A percentile compares a stretch with the other conserved stretches of the same genome.
phyloP scores from a whole-genome alignment of 2,113 vertebrate genomes.

The Leptobrachium ailaonicum region DNA sequence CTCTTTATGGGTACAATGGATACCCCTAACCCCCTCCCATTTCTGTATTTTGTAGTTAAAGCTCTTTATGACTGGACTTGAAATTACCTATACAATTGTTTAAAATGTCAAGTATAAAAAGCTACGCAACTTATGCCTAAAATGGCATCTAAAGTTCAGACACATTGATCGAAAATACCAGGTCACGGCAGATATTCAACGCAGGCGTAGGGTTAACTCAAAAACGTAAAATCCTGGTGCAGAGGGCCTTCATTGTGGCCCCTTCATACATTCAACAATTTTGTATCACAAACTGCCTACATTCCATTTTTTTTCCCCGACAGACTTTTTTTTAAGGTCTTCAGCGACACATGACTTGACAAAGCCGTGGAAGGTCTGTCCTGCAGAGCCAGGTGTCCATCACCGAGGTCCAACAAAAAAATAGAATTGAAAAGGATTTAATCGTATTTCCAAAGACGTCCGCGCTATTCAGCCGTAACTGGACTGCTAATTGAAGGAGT shows the following conservation, averaged over 20 bases:
- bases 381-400: slow-evolving; percentile 53
- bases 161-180: slow-evolving; percentile 8
- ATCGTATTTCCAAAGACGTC: not conserved
- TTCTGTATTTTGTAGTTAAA: too few species aligned
- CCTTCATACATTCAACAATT: too few species aligned
- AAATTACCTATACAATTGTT: not conserved
- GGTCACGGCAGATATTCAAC: not conserved
- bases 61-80: too few species aligned
- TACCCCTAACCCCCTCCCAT: too few species aligned
- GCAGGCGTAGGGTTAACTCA: slow-evolving; percentile 7
- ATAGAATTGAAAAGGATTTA: slow-evolving; percentile 23
- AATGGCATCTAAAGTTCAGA: not conserved
- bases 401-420: slow-evolving; percentile 25
- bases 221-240: slow-evolving; percentile 55
- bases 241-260: too few species aligned
- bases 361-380: slow-evolving; percentile 19
- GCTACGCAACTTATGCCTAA: not conserved
- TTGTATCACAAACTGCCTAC: slow-evolving; percentile 56
- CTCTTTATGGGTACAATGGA: too few species aligned
- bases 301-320: slow-evolving; percentile 36
- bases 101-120: slow-evolving; percentile 35
- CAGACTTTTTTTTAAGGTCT: slow-evolving; percentile 9
- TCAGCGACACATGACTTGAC: slow-evolving; percentile 54
- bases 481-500: slow-evolving; percentile 44
- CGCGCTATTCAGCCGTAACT: not conserved